phyloP scores from a whole-genome alignment of 2,888 invertebrate species.

The Lithophane ornitopus region DNA sequence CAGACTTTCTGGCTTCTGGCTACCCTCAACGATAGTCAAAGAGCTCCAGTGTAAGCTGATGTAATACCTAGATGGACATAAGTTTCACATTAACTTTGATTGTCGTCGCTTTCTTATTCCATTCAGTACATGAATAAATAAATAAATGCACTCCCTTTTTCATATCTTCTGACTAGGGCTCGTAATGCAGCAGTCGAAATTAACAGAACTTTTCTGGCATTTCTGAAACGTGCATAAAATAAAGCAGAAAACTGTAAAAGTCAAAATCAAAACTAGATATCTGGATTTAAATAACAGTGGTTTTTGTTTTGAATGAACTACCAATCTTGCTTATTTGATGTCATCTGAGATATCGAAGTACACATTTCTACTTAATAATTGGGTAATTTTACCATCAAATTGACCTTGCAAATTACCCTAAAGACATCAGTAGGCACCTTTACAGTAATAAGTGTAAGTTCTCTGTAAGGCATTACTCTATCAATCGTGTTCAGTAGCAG shows the following conservation, averaged over 20 bases:
- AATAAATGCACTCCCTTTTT: too few relatives aligned
- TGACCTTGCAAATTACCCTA: neutral
- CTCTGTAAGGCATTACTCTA: slow-evolving; percentile 47
- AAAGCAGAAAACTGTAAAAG: too few relatives aligned
- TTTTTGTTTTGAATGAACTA: neutral
- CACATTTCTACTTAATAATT: too few relatives aligned
- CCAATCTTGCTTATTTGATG: neutral
- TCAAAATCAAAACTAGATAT: too few relatives aligned
- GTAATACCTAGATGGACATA: too few relatives aligned
- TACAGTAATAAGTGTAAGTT: slow-evolving; percentile 39
- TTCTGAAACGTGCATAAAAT: neutral
- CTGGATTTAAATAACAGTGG: neutral
- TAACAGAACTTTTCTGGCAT: neutral
- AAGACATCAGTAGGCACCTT: neutral
- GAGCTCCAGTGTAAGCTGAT: neutral
- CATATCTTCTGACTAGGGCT: too few relatives aligned
- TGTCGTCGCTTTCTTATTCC: too few relatives aligned
- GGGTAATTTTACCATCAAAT: neutral
- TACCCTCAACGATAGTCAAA: too few relatives aligned
- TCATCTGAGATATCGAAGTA: neutral
- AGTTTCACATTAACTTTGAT: too few relatives aligned
- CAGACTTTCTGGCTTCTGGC: neutral
- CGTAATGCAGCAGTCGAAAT: too few relatives aligned
- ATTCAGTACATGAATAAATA: too few relatives aligned
- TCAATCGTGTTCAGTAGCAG: slow-evolving; percentile 56